These are phyloP conservation scores for Mionectes olivaceus DNA, from an alignment of 2,797 vertebrate genomes.

Conservation along the genomic window DNA sequence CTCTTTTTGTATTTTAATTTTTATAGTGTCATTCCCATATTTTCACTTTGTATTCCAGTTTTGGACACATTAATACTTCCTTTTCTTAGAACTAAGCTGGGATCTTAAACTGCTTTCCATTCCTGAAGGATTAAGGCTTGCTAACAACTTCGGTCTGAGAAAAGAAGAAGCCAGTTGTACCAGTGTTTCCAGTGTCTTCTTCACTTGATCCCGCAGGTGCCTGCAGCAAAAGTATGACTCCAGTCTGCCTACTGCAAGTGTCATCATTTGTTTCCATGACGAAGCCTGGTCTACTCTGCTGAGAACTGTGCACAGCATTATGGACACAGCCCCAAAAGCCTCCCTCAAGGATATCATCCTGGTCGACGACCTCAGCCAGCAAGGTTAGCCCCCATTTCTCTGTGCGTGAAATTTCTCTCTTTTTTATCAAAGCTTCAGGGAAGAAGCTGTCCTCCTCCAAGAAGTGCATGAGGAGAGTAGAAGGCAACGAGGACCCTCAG, in stretches of 20 bases:
- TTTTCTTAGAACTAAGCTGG: not conserved
- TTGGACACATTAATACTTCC: not conserved
- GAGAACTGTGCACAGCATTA: constrained; percentile 87
- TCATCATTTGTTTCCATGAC: constrained; percentile 88
- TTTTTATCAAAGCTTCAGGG: not conserved
- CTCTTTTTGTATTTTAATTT: not conserved
- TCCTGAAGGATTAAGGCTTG: not conserved
- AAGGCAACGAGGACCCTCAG: not conserved
- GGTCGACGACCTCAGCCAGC: constrained; percentile 88
- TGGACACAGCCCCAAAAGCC: constrained; percentile 81
- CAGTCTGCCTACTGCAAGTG: constrained; percentile 83
- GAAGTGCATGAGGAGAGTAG: not conserved
- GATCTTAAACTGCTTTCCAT: not conserved
- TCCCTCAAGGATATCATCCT: constrained; percentile 86
- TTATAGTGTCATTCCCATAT: not conserved
- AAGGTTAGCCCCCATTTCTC: constrained; percentile 64
- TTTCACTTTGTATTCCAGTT: not conserved
- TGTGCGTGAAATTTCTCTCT: not conserved
- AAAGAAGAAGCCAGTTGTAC: not conserved
- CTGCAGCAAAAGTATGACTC: constrained; percentile 76
- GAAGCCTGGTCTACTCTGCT: constrained; percentile 88
- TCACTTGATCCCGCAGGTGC: constrained; percentile 79
- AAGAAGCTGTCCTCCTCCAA: not conserved
- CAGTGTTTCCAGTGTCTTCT: not conserved
- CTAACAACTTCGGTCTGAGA: not conserved